These are phyloP conservation scores for Lacerta bilineata DNA, from an alignment of 2,797 vertebrate species.

Conservation along the genomic window DNA sequence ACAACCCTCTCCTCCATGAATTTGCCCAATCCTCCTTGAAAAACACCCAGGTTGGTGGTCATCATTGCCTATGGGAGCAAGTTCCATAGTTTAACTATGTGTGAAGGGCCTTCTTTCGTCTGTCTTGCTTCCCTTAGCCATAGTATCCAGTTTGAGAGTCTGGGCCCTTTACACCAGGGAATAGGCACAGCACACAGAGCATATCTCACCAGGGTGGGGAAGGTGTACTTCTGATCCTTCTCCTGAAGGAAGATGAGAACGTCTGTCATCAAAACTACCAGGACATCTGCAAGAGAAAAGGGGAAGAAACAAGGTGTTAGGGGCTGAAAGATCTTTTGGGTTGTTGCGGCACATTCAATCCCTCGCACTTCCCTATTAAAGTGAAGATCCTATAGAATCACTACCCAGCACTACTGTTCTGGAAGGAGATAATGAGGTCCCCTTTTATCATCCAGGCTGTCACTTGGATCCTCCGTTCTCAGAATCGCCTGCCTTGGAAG, in stretches of 20 bases:
- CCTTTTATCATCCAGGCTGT: not conserved
- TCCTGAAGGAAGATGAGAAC: conserved; percentile 89
- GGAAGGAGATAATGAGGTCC: not conserved
- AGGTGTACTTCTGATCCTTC: conserved; percentile 93
- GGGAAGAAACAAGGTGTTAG: not conserved
- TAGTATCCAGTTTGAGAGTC: not conserved
- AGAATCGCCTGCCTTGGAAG: not conserved
- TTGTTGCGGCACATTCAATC: not conserved
- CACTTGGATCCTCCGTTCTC: not conserved
- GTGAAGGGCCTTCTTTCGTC: too few relatives aligned
- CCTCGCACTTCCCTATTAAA: too few relatives aligned
- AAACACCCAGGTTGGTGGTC: too few relatives aligned
- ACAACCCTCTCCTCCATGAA: too few relatives aligned
- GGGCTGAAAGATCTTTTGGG: accelerated
- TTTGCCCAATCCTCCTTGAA: too few relatives aligned
- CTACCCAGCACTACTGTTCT: too few relatives aligned
- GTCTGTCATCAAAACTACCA: conserved; percentile 88
- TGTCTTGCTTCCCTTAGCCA: too few relatives aligned
- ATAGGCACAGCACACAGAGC: not conserved
- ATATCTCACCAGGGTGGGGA: conserved; percentile 83
- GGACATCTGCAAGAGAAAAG: conserved; percentile 79
- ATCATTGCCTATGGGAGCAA: too few relatives aligned
- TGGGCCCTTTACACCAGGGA: not conserved
- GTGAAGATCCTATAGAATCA: not conserved
- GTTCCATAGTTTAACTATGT: too few relatives aligned